Conservation (phyloP, 2,113 vertebrate genomes). For the Cisticola juncidis region DNA sequence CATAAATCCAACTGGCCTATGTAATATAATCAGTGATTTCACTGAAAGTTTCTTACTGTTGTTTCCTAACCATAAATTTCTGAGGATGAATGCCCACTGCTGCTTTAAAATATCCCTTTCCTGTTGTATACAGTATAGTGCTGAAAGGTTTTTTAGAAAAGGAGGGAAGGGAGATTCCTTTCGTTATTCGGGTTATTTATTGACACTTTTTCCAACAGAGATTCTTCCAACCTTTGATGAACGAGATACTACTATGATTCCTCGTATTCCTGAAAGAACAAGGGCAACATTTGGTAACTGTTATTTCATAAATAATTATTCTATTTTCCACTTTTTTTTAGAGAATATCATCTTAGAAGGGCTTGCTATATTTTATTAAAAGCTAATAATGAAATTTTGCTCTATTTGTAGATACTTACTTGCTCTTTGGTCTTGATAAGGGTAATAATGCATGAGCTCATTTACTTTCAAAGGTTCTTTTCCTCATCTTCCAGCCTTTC, state of each 20-base stretch:
- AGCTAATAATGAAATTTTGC: not conserved
- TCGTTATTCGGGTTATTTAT: not conserved
- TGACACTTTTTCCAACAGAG: constrained; percentile 43
- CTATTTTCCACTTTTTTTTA: not conserved
- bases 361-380: not conserved
- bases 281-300: constrained; percentile 70
- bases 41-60: not conserved
- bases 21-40: not conserved
- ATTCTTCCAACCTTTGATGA: constrained; percentile 45
- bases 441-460: not conserved
- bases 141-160: not conserved
- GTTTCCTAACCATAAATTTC: not conserved
- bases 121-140: not conserved
- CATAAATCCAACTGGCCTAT: not conserved
- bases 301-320: not conserved
- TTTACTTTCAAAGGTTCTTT: not conserved
- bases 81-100: not conserved
- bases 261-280: constrained; percentile 58
- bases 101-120: not conserved
- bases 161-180: not conserved
- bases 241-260: constrained; percentile 46
- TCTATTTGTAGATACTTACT: not conserved
- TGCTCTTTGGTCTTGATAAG: not conserved
- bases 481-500: not conserved
- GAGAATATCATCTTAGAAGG: not conserved